phyloP scores from a whole-genome alignment of 2,888 invertebrate genomes.

The Polyommatus iphigenia region DNA sequence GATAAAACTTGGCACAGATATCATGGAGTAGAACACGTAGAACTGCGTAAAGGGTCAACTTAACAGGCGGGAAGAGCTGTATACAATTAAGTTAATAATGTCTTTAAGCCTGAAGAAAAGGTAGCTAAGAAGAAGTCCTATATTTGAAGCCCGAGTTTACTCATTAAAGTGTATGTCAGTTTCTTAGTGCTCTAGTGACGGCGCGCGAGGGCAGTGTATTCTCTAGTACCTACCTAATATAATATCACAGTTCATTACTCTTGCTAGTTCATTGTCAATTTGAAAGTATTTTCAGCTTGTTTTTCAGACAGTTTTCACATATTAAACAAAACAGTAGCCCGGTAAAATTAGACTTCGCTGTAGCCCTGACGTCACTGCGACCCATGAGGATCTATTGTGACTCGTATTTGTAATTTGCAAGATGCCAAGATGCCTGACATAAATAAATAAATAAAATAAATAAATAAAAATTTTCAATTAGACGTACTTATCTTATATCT shows the following conservation, averaged over 20 bases:
- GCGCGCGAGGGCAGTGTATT: background rate
- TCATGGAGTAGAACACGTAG: background rate
- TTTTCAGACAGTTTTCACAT: background rate
- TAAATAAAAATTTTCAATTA: too few species aligned
- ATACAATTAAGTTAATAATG: too few species aligned
- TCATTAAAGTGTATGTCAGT: background rate
- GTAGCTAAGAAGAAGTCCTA: background rate
- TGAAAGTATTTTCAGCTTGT: background rate
- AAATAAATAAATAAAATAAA: too few species aligned
- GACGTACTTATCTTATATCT: too few species aligned
- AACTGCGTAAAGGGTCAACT: background rate
- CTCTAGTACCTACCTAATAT: slow-evolving; percentile 17
- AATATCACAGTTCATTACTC: background rate
- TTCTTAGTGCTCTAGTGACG: background rate
- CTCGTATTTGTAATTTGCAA: too few species aligned
- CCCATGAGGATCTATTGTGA: too few species aligned
- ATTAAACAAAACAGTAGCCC: background rate
- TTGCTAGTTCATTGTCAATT: slow-evolving; percentile 7
- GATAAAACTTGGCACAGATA: background rate
- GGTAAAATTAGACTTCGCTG: too few species aligned
- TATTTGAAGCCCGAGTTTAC: background rate
- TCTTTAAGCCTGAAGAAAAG: background rate
- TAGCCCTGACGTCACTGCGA: too few species aligned
- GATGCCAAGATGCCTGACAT: too few species aligned
- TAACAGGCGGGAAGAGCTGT: too few species aligned